Conservation (phyloP, 2,113 vertebrate species). For the Tyrannus savana region DNA sequence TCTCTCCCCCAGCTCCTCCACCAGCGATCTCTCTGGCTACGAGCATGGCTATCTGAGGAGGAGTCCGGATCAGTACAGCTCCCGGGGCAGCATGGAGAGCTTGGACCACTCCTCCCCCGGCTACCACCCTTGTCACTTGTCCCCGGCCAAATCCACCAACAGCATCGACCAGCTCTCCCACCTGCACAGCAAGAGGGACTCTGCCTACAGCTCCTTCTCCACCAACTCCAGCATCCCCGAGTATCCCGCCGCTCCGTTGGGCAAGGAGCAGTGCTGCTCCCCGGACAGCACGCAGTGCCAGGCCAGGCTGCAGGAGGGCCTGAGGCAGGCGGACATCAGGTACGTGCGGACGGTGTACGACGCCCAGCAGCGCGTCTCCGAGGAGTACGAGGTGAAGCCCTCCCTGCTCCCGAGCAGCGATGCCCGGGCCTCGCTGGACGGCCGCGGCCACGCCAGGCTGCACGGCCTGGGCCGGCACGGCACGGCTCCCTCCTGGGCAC, state of each 20-base stretch:
- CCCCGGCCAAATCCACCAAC: conserved; percentile 89
- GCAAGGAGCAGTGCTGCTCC: conserved; percentile 84
- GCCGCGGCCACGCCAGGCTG: conserved; percentile 53
- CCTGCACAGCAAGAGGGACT: conserved; percentile 94
- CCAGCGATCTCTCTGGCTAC: conserved; percentile 87
- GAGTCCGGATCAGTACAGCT: conserved; percentile 95
- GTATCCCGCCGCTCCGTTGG: conserved; percentile 73
- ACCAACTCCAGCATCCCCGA: conserved; percentile 93
- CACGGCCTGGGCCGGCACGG: conserved; percentile 70
- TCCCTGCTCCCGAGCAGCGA: conserved; percentile 62
- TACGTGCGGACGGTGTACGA: conserved; percentile 86
- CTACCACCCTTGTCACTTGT: conserved; percentile 90
- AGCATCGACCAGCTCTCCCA: conserved; percentile 90
- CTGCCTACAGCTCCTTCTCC: conserved; percentile 95
- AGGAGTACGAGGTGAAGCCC: conserved; percentile 85
- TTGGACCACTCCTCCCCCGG: conserved; percentile 82
- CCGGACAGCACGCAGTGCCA: conserved; percentile 76
- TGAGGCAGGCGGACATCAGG: conserved; percentile 87
- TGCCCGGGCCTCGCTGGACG: conserved; percentile 12
- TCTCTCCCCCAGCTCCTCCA: conserved; percentile 82
- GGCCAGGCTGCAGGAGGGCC: conserved; percentile 71
- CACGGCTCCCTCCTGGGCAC: conserved; percentile 70
- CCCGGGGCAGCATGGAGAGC: conserved; percentile 95
- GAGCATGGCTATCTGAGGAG: conserved; percentile 87
- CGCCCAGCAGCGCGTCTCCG: conserved; percentile 76